These are phyloP conservation scores for Dipodomys spectabilis DNA, from an alignment of 2,113 vertebrate genomes.

Conservation along the genomic window DNA sequence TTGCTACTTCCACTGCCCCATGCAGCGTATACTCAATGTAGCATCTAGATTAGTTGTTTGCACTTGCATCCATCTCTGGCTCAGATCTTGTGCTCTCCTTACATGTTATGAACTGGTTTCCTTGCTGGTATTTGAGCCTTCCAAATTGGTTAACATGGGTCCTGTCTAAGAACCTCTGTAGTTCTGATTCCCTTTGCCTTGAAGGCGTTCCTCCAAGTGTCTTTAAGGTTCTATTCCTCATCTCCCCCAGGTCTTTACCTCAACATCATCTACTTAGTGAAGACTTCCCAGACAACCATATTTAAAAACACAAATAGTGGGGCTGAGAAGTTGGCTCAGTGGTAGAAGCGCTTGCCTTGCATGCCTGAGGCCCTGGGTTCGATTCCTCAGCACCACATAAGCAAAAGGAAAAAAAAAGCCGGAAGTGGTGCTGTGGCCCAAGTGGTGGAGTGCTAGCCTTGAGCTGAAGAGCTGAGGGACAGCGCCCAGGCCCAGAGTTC, in stretches of 20 bases:
- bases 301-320: neutral
- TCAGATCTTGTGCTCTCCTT: neutral
- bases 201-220: neutral
- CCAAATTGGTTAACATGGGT: neutral
- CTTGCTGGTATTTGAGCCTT: neutral
- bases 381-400: too few species aligned
- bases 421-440: too few species aligned
- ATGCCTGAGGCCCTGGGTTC: too few species aligned
- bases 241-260: neutral
- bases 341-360: too few species aligned
- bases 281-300: neutral
- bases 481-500: too few species aligned
- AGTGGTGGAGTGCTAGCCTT: too few species aligned
- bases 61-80: neutral
- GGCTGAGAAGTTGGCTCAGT: too few species aligned
- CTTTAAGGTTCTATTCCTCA: slow-evolving; percentile 1
- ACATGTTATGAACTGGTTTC: neutral
- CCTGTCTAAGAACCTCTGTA: neutral
- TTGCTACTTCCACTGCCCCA: neutral
- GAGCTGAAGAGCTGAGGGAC: too few species aligned
- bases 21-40: too few species aligned
- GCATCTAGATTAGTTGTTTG: neutral
- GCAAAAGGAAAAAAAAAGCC: too few species aligned
- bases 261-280: neutral
- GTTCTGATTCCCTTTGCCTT: neutral